Percentiles rank a stretch among this genome's conserved stretches.
These are phyloP conservation scores for Tenualosa ilisha DNA, from an alignment of 2,797 vertebrate species.

Conservation along the genomic window DNA sequence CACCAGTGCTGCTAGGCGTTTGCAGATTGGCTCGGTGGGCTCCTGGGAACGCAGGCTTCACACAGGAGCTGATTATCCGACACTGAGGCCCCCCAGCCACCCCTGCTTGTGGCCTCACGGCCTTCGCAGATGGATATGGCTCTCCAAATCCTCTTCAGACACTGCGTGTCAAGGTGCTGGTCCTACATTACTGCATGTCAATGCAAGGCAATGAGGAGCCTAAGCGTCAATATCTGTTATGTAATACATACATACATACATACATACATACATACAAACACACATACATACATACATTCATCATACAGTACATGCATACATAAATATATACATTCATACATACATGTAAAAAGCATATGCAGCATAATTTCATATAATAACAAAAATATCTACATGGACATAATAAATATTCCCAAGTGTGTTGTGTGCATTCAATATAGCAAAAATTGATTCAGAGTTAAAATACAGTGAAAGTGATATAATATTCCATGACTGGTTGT, in stretches of 20 bases:
- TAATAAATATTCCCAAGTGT: no score
- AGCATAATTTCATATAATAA: no score
- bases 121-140: conserved; percentile 41
- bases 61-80: conserved; percentile 45
- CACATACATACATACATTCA: neutral
- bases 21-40: neutral
- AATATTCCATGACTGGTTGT: neutral
- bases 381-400: no score
- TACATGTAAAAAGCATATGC: no score
- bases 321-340: neutral
- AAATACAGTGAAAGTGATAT: neutral
- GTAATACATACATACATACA: neutral
- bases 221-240: neutral
- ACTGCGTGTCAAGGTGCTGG: conserved; percentile 45
- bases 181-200: conserved; percentile 27
- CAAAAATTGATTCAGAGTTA: neutral
- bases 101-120: conserved; percentile 33
- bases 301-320: neutral
- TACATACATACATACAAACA: neutral
- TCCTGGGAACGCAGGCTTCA: neutral
- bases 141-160: conserved; percentile 28
- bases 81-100: conserved; percentile 34
- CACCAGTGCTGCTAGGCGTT: conserved; percentile 43
- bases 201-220: neutral
- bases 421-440: no score